Base-by-base conservation (phyloP, 2,888 invertebrate genomes). In the Leptinotarsa juncta region DNA sequence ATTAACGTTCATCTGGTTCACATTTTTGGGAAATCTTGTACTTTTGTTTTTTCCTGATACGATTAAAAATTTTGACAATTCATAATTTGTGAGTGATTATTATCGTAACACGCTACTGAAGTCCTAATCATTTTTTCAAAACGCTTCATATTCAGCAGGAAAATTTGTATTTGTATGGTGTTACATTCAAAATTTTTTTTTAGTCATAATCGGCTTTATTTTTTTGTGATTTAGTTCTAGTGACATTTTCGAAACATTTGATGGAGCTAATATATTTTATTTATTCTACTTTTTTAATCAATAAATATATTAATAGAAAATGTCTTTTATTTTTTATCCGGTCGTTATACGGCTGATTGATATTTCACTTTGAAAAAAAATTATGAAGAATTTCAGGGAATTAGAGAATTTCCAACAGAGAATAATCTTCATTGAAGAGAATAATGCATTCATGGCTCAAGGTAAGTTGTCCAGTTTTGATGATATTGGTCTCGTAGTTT, bases 171-270 rank as follows among this genome's bases (percentile, higher is more conserved):
- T 67, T n/a, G 15, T 50, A n/a, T 26, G 32, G 16, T 5, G n/a
- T 53, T 53, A 23, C 50, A n/a, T 49, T 50, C 23, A 20, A 48
- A 42, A 16, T 16, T 62, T 42, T 26, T n/a, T 62, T n/a, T 20
- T 67, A 67, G 67, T 72, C 67, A 51, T 18, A 50, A 53, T 68
- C 68, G 53, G 42, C 66, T 70, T 71, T 74, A 70, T 26, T 69
- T 70, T 66, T 12, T 55, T 74, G 71, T 74, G 74, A 74, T 74
- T 65, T 68, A 67, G 65, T 48, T 70, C n/a, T 65, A 32, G 49
- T 55, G 53, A 55, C 26, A 60, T 50, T 48, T 42, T 60, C 18
- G 49, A 51, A 62, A 68, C 69, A 66, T 23, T 60, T 51, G 51
- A 51, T 51, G 51, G 12, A 20, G 57, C 62, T 62, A 62, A 74